Conservation (phyloP, 2,888 invertebrate genomes). For the Plagiodera versicolora region DNA sequence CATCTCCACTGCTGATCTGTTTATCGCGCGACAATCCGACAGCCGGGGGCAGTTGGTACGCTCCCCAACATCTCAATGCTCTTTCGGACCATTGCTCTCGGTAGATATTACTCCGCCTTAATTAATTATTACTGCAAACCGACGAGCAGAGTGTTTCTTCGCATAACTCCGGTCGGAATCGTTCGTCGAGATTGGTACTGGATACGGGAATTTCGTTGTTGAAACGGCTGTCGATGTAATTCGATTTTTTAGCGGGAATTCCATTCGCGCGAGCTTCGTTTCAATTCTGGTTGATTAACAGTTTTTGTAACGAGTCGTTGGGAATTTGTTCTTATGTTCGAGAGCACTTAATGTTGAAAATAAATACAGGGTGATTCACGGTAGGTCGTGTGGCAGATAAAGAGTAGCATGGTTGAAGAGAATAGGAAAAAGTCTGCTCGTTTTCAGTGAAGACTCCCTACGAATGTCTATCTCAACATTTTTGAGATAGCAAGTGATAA, state of each 20-base stretch:
- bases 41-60: slow-evolving; percentile 15
- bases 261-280: slow-evolving; percentile 24
- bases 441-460: too few relatives aligned
- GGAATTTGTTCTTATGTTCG: neutral
- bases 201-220: slow-evolving; percentile 26
- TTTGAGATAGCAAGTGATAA: too few relatives aligned
- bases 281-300: too few relatives aligned
- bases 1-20: too few relatives aligned
- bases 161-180: slow-evolving; percentile 20
- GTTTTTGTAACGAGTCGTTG: neutral
- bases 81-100: slow-evolving; percentile 32
- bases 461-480: too few relatives aligned
- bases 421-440: too few relatives aligned
- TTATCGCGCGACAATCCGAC: too few relatives aligned
- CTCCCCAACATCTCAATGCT: slow-evolving; percentile 18
- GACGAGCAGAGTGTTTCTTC: slow-evolving; percentile 24
- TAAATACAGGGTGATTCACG: neutral
- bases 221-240: slow-evolving; percentile 28
- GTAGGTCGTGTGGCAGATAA: too few relatives aligned
- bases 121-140: slow-evolving; percentile 33
- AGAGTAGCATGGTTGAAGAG: too few relatives aligned
- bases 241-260: slow-evolving; percentile 18
- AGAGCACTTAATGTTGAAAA: neutral
- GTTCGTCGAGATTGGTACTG: slow-evolving; percentile 19
- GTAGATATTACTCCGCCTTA: slow-evolving; percentile 32